phyloP scores from a whole-genome alignment of 1,140 invertebrate species.

The Drosophila subpulchrella region DNA sequence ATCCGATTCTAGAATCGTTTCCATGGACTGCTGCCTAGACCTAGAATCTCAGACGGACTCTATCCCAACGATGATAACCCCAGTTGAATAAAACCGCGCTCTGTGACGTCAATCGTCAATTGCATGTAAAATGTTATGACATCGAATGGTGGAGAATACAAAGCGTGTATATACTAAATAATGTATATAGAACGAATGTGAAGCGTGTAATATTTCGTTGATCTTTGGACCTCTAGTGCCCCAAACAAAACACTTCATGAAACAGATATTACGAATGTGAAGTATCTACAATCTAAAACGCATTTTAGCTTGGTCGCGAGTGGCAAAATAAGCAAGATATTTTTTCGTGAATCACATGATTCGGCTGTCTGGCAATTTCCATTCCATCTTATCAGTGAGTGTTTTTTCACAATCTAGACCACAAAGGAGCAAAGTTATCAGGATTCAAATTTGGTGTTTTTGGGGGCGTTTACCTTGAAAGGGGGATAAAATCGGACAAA shows the following conservation, averaged over 20 bases:
- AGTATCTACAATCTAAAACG: conserved; percentile 13
- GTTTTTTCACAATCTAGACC: conserved; percentile 29
- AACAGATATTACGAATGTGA: neutral
- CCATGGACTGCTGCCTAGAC: conserved; percentile 19
- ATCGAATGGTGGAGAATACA: conserved; percentile 18
- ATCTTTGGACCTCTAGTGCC: conserved; percentile 20
- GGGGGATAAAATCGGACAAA: neutral
- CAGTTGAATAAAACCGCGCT: conserved; percentile 19
- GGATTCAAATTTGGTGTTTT: neutral
- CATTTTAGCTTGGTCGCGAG: conserved; percentile 11
- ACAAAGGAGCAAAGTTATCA: conserved; percentile 25
- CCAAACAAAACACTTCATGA: conserved; percentile 6
- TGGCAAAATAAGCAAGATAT: conserved; percentile 26
- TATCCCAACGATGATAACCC: conserved; percentile 55
- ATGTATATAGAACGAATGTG: conserved; percentile 6
- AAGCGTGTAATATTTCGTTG: conserved; percentile 8
- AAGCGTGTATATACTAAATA: conserved; percentile 12
- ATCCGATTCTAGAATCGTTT: conserved; percentile 28
- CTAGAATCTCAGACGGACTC: conserved; percentile 11
- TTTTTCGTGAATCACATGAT: conserved; percentile 28
- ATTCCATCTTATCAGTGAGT: conserved; percentile 29
- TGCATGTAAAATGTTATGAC: conserved; percentile 58
- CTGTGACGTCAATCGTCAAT: conserved; percentile 65
- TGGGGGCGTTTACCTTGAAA: conserved; percentile 9
- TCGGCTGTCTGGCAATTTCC: conserved; percentile 23